Conservation (phyloP, 2,113 vertebrate genomes). For the Bostrychus sinensis region DNA sequence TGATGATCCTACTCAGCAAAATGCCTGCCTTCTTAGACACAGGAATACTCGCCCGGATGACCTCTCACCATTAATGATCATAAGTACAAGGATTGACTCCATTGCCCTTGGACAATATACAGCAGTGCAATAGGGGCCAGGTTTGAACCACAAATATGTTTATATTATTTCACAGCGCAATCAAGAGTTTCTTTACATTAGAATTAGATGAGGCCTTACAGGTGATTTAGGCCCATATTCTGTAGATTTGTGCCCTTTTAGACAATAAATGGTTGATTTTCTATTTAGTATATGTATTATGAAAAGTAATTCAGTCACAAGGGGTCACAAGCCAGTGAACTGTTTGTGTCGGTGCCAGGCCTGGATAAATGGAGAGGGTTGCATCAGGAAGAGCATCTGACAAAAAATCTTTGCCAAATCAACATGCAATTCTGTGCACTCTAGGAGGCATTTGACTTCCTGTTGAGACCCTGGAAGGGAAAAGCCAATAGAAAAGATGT, state of each 20-base stretch:
- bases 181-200: neutral
- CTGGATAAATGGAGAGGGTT: neutral
- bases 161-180: constrained; percentile 32
- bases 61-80: constrained; percentile 64
- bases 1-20: constrained; percentile 62
- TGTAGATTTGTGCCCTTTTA: constrained; percentile 1
- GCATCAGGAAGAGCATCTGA: neutral
- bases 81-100: constrained; percentile 54
- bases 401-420: no score
- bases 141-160: constrained; percentile 40
- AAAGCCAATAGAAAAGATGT: no score
- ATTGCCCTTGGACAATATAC: constrained; percentile 29
- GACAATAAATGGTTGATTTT: neutral
- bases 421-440: no score
- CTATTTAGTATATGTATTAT: neutral
- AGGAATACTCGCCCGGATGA: constrained; percentile 49
- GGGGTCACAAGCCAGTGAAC: no score
- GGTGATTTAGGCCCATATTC: neutral
- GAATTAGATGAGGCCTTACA: constrained; percentile 35
- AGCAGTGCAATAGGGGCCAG: constrained; percentile 23
- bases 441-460: no score
- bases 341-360: neutral
- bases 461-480: no score
- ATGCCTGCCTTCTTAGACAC: constrained; percentile 40
- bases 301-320: neutral